A percentile compares a stretch with the other conserved stretches of the same genome.
These are phyloP conservation scores for Helicoverpa armigera DNA, from an alignment of 1,140 invertebrate species.

Conservation along the genomic window DNA sequence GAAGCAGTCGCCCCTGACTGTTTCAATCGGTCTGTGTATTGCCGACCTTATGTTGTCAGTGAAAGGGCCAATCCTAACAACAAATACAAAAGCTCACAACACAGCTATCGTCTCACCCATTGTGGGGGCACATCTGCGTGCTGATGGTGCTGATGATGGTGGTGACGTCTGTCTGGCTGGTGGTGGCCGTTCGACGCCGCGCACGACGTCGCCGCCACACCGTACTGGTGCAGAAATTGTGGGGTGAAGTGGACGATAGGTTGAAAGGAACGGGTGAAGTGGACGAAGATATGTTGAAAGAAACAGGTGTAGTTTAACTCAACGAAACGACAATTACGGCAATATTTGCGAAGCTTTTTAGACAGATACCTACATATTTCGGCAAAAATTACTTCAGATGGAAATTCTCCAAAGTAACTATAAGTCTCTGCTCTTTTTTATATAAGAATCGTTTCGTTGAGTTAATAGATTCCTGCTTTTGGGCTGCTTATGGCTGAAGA, in stretches of 20 bases:
- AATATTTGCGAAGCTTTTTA: too few species aligned
- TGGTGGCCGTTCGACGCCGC: conserved; percentile 81
- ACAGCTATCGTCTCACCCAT: conserved; percentile 72
- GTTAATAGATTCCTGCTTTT: too few species aligned
- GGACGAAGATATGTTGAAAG: neutral
- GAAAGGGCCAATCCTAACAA: neutral
- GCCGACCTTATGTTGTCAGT: too few species aligned
- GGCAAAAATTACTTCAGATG: too few species aligned
- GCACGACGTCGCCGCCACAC: conserved; percentile 83
- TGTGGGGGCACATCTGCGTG: conserved; percentile 82
- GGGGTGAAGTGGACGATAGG: neutral
- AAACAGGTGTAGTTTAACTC: neutral
- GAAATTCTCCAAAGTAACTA: too few species aligned
- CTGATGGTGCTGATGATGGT: conserved; percentile 76
- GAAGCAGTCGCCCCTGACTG: too few species aligned
- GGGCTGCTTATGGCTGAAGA: too few species aligned
- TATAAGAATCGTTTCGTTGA: too few species aligned
- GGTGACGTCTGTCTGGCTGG: conserved; percentile 76
- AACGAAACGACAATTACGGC: too few species aligned
- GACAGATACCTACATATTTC: too few species aligned
- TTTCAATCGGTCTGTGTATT: too few species aligned
- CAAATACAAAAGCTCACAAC: conserved; percentile 41
- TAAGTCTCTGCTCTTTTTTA: too few species aligned
- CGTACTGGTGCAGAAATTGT: conserved; percentile 71
- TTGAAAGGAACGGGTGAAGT: neutral